Conservation (phyloP, 2,797 vertebrate species). For the Aplochiton taeniatus region DNA sequence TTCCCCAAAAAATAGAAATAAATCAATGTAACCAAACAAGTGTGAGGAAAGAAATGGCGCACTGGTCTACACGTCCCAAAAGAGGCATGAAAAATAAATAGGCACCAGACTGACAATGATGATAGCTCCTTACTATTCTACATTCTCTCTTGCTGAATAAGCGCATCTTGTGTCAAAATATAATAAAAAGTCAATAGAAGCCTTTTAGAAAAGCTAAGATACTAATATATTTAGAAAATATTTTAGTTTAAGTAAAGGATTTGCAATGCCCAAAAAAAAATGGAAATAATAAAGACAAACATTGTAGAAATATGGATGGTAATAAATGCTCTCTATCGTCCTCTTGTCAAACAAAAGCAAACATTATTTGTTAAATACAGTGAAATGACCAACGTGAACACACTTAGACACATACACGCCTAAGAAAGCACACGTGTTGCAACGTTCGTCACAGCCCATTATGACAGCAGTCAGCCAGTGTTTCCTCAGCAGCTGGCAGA, state of each 20-base stretch:
- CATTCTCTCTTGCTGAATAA: conserved; percentile 69
- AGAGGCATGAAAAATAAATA: conserved; percentile 85
- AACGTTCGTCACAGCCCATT: conserved; percentile 52
- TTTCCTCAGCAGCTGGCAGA: conserved; percentile 57
- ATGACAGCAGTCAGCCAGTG: conserved; percentile 44
- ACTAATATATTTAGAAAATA: no score
- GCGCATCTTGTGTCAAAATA: conserved; percentile 45
- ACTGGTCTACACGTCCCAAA: conserved; percentile 70
- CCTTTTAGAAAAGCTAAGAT: conserved; percentile 29
- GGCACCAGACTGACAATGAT: conserved; percentile 69
- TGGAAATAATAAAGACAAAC: no score
- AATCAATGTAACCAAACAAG: conserved; percentile 78
- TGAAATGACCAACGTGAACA: no score
- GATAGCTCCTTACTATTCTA: conserved; percentile 51
- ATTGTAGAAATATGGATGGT: no score
- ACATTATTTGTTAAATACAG: no score
- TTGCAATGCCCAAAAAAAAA: no score
- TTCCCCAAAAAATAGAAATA: conserved; percentile 71
- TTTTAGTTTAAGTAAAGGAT: conserved; percentile 12
- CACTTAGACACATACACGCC: no score
- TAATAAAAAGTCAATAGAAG: conserved; percentile 16
- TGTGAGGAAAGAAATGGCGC: conserved; percentile 61
- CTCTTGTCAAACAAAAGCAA: no score
- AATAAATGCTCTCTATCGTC: no score
- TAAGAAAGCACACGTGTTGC: background rate